Evolutionary conservation across 1,140 invertebrate species (phyloP).

Genomic region (Saccostrea echinata): DNA sequence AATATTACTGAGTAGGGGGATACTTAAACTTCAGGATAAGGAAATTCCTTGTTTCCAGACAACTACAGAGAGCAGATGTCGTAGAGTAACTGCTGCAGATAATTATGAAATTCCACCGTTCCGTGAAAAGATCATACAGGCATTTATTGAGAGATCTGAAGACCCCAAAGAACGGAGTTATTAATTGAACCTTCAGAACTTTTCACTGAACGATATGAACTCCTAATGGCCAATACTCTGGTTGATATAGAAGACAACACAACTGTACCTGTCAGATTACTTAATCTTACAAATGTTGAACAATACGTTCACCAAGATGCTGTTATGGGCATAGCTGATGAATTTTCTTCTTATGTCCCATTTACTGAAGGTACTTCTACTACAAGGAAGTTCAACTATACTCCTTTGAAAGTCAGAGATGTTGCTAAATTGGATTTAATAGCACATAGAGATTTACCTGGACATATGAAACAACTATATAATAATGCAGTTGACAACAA

Average conservation of each 20-base stretch:
- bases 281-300: conserved; percentile 29
- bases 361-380: neutral
- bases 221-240: conserved; percentile 29
- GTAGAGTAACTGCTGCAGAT: conserved; percentile 37
- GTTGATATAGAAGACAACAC: conserved; percentile 25
- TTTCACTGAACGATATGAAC: neutral
- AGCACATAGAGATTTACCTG: conserved; percentile 9
- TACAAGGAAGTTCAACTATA: neutral
- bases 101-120: conserved; percentile 41
- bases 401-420: neutral
- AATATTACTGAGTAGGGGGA: conserved; percentile 26
- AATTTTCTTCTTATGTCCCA: too few relatives aligned
- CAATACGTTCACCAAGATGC: too few relatives aligned
- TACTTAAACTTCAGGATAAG: neutral
- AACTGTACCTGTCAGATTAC: conserved; percentile 29
- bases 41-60: conserved; percentile 35
- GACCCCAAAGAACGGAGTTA: neutral
- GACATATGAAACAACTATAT: conserved; percentile 26
- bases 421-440: neutral
- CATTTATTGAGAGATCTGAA: conserved; percentile 1
- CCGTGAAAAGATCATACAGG: conserved; percentile 11
- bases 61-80: neutral
- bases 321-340: neutral
- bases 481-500: neutral
- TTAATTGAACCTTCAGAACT: conserved; percentile 29